Evolutionary conservation across 2,888 invertebrate species (phyloP), one percentile per base, ranked within the genome.

Genomic region (Drosophila algonquin): DNA sequence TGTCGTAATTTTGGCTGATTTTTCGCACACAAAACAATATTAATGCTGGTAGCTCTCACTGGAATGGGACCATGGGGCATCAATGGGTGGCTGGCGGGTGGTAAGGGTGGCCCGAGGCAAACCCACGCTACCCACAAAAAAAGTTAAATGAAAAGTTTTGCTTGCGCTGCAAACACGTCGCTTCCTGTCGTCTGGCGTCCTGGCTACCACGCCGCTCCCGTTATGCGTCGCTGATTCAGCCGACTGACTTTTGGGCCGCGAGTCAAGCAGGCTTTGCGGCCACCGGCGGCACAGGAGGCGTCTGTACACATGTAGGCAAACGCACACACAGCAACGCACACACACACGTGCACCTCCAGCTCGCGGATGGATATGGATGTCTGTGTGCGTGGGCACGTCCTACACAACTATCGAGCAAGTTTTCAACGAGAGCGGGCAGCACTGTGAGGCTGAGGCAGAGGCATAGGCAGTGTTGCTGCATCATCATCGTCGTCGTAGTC

Each of bases 81-180:
- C 55, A 32, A 24, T 45, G 57, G 56, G 52, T 27, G 24, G 27
- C 53, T 10, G 63, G 18, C 18, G 18, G 50, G 50, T 27, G 48
- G 48, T 51, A 2, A 32, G 48, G 44, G 45, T 44, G 60, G 72
- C 79, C 53, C 24, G 48, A 60, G 56, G 67, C 52, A 45, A 48
- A 64, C 73, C 53, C 70, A 63, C 67, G 35, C 50, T 52, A 63
- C 52, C 72, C 48, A 8, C 62, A 57, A 56, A 55, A 70, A 40
- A 89, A 87, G 89, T 88, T 86, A 89, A 89, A 88, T 89, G 89
- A 86, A 86, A 86, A 86, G 87, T 86, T 86, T 89, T 89, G 89
- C 85, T 89, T 89, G 89, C 89, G 89, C 76, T 78, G 85, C 85
- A 85, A 85, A 85, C 85, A 87, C 89, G 89, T 88, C 77, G 86